Evolutionary conservation across 2,888 invertebrate genomes (phyloP).

Genomic region (Lathronympha strigana): DNA sequence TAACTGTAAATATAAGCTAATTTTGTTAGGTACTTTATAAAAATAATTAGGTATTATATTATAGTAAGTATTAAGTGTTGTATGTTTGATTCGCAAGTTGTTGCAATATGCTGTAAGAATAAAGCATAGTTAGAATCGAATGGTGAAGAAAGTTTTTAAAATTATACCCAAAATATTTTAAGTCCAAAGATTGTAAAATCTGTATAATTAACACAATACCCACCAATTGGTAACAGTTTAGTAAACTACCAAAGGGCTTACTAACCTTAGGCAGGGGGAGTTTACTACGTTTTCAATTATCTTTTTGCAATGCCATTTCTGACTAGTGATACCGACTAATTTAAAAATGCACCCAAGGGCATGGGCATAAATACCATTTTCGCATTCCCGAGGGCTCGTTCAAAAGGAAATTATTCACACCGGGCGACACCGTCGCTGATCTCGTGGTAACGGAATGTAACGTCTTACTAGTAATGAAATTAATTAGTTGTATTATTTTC

Average conservation of each 20-base stretch:
- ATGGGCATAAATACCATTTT: slow-evolving; percentile 15
- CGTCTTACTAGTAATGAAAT: slow-evolving; percentile 84
- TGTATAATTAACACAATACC: slow-evolving; percentile 58
- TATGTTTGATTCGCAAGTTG: slow-evolving; percentile 83
- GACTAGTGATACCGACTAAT: slow-evolving; percentile 29
- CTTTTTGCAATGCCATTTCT: slow-evolving; percentile 36
- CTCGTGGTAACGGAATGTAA: slow-evolving; percentile 84
- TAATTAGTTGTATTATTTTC: slow-evolving; percentile 84
- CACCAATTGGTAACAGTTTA: slow-evolving; percentile 76
- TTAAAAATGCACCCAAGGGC: slow-evolving; percentile 32
- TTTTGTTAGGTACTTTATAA: slow-evolving; percentile 81
- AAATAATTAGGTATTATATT: slow-evolving; percentile 83
- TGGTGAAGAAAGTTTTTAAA: slow-evolving; percentile 70
- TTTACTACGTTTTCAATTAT: slow-evolving; percentile 18
- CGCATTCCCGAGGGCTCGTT: slow-evolving; percentile 25
- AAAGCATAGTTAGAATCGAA: slow-evolving; percentile 71
- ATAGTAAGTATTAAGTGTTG: slow-evolving; percentile 82
- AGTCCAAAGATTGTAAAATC: slow-evolving; percentile 80
- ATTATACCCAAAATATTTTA: slow-evolving; percentile 59
- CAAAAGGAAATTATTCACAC: slow-evolving; percentile 49
- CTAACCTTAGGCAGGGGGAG: slow-evolving; percentile 46
- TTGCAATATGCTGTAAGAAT: slow-evolving; percentile 81
- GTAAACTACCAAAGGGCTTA: slow-evolving; percentile 71
- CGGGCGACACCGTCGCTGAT: slow-evolving; percentile 81
- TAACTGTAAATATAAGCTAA: slow-evolving; percentile 84